Percentiles rank a stretch among this genome's conserved stretches.
Evolutionary conservation across 1,140 invertebrate genomes (phyloP).

Genomic region (Euwallacea fornicatus): DNA sequence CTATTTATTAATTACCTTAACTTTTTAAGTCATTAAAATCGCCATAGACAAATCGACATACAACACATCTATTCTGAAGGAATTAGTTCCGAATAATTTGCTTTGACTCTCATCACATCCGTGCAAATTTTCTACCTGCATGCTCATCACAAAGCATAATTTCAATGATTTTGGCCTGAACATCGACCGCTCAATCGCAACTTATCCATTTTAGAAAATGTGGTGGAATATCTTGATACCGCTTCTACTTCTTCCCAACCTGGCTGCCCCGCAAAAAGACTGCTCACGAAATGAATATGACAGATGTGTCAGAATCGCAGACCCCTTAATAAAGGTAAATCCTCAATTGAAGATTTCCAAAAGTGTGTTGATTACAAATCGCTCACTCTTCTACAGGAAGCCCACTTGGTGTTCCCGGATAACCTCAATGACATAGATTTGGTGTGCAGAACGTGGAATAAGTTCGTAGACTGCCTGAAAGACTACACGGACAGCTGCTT

Average conservation of each 20-base stretch:
- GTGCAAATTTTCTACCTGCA: background rate
- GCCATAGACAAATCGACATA: background rate
- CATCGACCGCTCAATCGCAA: background rate
- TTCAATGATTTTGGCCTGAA: background rate
- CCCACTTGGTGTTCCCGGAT: conserved; percentile 62
- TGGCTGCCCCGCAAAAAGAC: conserved; percentile 39
- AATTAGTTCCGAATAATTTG: no score
- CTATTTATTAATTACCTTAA: conserved; percentile 21
- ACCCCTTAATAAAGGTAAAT: conserved; percentile 57
- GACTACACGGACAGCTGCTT: conserved; percentile 62
- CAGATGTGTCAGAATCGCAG: conserved; percentile 59
- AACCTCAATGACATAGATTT: conserved; percentile 62
- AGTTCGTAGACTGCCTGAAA: conserved; percentile 62
- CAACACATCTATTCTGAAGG: background rate
- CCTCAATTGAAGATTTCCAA: background rate
- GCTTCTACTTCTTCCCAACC: conserved; percentile 15
- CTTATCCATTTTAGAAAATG: conserved; percentile 32
- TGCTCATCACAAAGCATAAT: background rate
- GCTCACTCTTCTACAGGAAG: conserved; percentile 47
- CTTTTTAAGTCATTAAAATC: background rate
- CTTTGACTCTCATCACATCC: background rate
- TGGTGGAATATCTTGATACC: conserved; percentile 37
- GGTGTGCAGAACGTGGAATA: conserved; percentile 62
- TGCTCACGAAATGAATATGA: conserved; percentile 60
- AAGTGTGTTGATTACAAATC: background rate